Base-by-base conservation (phyloP, 2,113 vertebrate species). In the Elaphurus davidianus region DNA sequence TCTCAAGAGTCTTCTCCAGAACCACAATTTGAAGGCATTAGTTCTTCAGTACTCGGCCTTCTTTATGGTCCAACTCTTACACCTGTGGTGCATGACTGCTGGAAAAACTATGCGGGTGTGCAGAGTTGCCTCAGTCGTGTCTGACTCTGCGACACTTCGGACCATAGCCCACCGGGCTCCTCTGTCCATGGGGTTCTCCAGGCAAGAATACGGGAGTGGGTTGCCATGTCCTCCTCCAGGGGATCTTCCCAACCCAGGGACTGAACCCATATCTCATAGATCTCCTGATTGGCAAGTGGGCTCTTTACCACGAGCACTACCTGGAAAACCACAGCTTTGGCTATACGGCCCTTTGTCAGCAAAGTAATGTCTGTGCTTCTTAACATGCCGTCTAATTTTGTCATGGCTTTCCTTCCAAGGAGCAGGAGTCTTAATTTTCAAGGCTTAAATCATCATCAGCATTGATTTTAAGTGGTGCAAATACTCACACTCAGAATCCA, bases 401-500 rank as follows among this genome's bases (percentile, higher is more conserved):
- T 43, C 36, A 74, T 43, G 40, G 36, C 17, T 74, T 74, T 74
- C 71, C 11, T 43, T 74, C 71, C 36, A 74, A 13, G 21, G 21
- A 25, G 21, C 21, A 71, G 21, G 17, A 36, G 71, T 74, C 36
- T 74, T 74, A 74, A 43, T 74, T 74, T 43, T 43, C 71, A 74
- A 25, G 21, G 21, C 36, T 36, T 40, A 40, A 74, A 25, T 74
- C 21, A 74, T 74, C 71, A 74, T 6, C 71, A 36, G 64, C 36
- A 74, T 6, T 74, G 71, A 74, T 43, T 74, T 43, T 74, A 98
- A 97, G 33, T 87, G 21, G 36, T 89, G 92, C 93, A 98, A 98
- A 98, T 97, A 94, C 92, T 96, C 89, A 85, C 89, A 55, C 40
- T 50, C 71, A 82, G 23, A 98, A 96, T 98, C 94, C 92, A 97